phyloP scores from a whole-genome alignment of 2,888 invertebrate genomes.

The Margaritifera margaritifera region DNA sequence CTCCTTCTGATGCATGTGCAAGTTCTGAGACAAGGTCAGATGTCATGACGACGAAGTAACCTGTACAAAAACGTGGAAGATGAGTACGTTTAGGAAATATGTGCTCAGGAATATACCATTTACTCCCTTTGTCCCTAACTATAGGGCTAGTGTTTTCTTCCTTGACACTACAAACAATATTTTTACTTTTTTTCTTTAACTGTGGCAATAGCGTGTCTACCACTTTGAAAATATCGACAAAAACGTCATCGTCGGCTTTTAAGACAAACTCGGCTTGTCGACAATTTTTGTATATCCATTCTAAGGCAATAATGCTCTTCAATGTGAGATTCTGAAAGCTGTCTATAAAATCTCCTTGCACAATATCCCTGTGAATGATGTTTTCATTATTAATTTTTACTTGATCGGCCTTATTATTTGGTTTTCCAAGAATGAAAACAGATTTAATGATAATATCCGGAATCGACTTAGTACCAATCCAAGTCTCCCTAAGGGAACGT shows the following conservation, averaged over 20 bases:
- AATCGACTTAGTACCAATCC: conserved; percentile 35
- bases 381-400: conserved; percentile 46
- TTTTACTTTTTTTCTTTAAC: conserved; percentile 28
- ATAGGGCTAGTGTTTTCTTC: conserved; percentile 44
- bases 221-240: conserved; percentile 53
- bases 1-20: conserved; percentile 48
- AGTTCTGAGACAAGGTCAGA: conserved; percentile 48
- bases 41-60: conserved; percentile 57
- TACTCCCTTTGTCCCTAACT: conserved; percentile 41
- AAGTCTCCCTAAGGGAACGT: conserved; percentile 40
- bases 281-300: conserved; percentile 43
- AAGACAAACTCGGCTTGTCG: conserved; percentile 38
- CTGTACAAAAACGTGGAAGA: conserved; percentile 67
- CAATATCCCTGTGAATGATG: conserved; percentile 38
- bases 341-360: conserved; percentile 45
- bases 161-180: conserved; percentile 48
- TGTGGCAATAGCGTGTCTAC: conserved; percentile 43
- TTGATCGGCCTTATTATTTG: conserved; percentile 31
- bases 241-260: conserved; percentile 55
- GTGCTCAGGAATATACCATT: conserved; percentile 52
- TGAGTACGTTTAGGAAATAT: conserved; percentile 42
- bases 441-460: conserved; percentile 24
- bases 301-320: conserved; percentile 40
- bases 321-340: conserved; percentile 39
- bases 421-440: conserved; percentile 43